Conservation (phyloP, 2,888 invertebrate genomes). For the Elmis aenea region DNA sequence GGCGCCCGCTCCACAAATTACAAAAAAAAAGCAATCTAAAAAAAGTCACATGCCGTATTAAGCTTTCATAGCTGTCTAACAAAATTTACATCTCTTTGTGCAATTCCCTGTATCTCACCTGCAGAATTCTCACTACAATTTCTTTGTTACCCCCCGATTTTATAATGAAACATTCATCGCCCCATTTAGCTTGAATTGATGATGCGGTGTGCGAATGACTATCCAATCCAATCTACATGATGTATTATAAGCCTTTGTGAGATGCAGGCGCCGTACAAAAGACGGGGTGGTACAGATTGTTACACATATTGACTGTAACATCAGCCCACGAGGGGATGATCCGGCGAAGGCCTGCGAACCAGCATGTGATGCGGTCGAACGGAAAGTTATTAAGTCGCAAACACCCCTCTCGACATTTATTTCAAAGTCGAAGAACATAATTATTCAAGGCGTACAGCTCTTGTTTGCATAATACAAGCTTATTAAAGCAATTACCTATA, state of each 20-base stretch:
- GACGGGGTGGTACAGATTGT: slow-evolving; percentile 28
- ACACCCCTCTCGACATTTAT: background rate
- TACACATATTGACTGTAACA: slow-evolving; percentile 21
- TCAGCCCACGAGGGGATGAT: background rate
- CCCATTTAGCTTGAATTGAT: slow-evolving; percentile 8
- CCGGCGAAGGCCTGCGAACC: background rate
- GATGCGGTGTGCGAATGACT: slow-evolving; percentile 9
- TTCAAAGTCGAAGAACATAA: no score
- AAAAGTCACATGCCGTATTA: no score
- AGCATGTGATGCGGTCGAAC: background rate
- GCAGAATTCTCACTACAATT: background rate
- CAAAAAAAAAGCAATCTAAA: no score
- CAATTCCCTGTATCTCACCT: background rate
- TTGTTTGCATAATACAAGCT: no score
- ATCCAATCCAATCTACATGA: slow-evolving; percentile 13
- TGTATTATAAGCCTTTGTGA: slow-evolving; percentile 14
- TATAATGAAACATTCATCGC: slow-evolving; percentile 6
- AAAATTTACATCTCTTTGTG: no score
- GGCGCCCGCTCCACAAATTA: no score
- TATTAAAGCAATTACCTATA: no score
- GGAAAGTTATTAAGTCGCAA: background rate
- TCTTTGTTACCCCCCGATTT: slow-evolving; percentile 2
- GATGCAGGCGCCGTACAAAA: slow-evolving; percentile 22
- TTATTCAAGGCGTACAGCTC: no score
- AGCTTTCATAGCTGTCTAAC: no score